Base-by-base conservation (phyloP, 1,140 invertebrate species). In the Camponotus floridanus region DNA sequence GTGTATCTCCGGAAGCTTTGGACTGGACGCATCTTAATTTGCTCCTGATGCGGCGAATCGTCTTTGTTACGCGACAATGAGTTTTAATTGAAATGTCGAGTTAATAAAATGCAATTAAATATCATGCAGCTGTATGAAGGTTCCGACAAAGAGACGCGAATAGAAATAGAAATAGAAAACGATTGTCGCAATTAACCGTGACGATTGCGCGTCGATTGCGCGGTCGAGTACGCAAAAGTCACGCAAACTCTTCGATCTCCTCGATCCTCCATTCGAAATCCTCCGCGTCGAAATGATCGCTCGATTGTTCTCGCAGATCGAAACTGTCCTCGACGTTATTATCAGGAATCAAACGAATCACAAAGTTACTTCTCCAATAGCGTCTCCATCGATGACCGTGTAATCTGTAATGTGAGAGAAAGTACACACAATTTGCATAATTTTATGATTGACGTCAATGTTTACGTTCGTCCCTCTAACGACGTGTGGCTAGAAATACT, bases 331-430 rank as follows among this genome's bases (percentile, higher is more conserved):
- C n/a, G 13, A 68, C 39, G 4, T 68, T 71, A 36, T 74, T 88
- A 33, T 92, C 86, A 0, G 94, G 93, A 26, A 94, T 57, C n/a
- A 95, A 86, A 68, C 93, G 91, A 13, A 95, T 89, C 39, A 94
- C 93, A 70, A 93, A 95, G 61, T 95, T 95, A 59, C 91, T 93
- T 48, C 94, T 88, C 94, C 94, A 94, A 42, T 93, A 95, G 45
- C 94, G 91, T 7, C 91, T 91, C 94, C 94, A 95, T 62, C 94
- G 90, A 89, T 94, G 90, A 0, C 93, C 91, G 76, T 95, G 94
- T 61, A 95, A 88, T 88, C 94, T 95, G 81, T 51, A 85, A 85
- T 55, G n/a, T 61, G 81, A 33, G 78, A 78, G 55, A 76, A 3
- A 8, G 11, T 21, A 13, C 4, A 42, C 5, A 64, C 45, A 45